A percentile compares a stretch with the other conserved stretches of the same genome.
phyloP scores from a whole-genome alignment of 2,797 vertebrate species.

The Ara ararauna region DNA sequence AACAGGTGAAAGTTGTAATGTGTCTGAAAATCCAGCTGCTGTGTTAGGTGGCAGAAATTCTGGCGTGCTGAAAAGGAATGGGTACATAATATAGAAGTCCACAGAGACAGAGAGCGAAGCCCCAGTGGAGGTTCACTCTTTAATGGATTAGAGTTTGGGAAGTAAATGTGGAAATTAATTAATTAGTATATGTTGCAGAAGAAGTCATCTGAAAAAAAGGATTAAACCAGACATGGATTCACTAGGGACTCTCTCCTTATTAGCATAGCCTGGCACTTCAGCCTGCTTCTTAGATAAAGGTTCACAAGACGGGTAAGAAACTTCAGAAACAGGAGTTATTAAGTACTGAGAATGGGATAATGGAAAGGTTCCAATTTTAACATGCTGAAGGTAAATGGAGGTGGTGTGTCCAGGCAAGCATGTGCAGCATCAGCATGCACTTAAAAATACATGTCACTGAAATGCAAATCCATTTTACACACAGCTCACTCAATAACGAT shows the following conservation, averaged over 20 bases:
- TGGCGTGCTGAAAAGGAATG: neutral
- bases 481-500: neutral
- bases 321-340: neutral
- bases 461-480: neutral
- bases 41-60: neutral
- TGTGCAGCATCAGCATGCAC: neutral
- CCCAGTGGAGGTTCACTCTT: rapidly evolving
- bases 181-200: neutral
- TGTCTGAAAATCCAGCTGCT: neutral
- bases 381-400: neutral
- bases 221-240: neutral
- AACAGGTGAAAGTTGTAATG: neutral
- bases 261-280: neutral
- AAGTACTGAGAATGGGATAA: neutral
- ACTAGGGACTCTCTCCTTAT: neutral
- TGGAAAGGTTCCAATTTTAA: neutral
- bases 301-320: neutral
- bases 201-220: constrained; percentile 24
- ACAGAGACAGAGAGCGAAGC: neutral
- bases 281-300: neutral
- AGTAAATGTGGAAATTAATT: constrained; percentile 16
- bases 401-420: neutral
- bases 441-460: neutral
- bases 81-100: neutral
- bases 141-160: neutral